A percentile compares a stretch with the other conserved stretches of the same genome.
Evolutionary conservation across 2,888 invertebrate genomes (phyloP).

Genomic region (Alsophila aescularia): DNA sequence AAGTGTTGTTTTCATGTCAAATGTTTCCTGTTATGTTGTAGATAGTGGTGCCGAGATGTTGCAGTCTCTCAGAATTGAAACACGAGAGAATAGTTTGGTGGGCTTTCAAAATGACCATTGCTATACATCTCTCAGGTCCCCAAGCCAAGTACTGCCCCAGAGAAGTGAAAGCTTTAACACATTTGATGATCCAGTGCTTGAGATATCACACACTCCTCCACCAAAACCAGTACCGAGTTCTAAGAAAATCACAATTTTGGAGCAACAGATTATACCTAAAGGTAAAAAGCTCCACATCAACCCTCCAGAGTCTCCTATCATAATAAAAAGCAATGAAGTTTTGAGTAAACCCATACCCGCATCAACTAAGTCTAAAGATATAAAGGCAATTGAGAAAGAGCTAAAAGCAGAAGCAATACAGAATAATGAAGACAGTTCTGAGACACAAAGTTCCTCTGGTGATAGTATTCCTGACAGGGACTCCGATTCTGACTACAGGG

Average conservation of each 20-base stretch:
- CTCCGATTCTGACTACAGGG: slow-evolving; percentile 86
- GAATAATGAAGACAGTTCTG: slow-evolving; percentile 78
- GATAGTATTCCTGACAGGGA: slow-evolving; percentile 86
- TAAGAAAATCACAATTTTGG: slow-evolving; percentile 79
- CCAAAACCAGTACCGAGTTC: slow-evolving; percentile 72
- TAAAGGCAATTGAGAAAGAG: slow-evolving; percentile 51
- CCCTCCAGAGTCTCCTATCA: slow-evolving; percentile 60
- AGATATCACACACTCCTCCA: slow-evolving; percentile 73
- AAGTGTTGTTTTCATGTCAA: neutral
- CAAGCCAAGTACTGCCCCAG: slow-evolving; percentile 78
- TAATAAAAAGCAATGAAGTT: slow-evolving; percentile 73
- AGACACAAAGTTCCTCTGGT: slow-evolving; percentile 79
- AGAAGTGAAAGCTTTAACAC: slow-evolving; percentile 59
- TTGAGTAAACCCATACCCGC: slow-evolving; percentile 67
- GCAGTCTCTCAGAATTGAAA: slow-evolving; percentile 77
- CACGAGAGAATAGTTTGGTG: slow-evolving; percentile 82
- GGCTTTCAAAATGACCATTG: slow-evolving; percentile 92
- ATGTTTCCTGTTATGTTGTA: slow-evolving; percentile 21
- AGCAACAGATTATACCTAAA: slow-evolving; percentile 79
- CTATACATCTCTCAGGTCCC: slow-evolving; percentile 89
- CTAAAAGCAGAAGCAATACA: slow-evolving; percentile 52
- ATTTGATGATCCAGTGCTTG: slow-evolving; percentile 75
- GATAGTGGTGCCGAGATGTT: slow-evolving; percentile 82
- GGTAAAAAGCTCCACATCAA: slow-evolving; percentile 75
- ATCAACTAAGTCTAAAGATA: slow-evolving; percentile 60